Conservation (phyloP, 2,797 vertebrate species). For the Philypnodon macrostomus region DNA sequence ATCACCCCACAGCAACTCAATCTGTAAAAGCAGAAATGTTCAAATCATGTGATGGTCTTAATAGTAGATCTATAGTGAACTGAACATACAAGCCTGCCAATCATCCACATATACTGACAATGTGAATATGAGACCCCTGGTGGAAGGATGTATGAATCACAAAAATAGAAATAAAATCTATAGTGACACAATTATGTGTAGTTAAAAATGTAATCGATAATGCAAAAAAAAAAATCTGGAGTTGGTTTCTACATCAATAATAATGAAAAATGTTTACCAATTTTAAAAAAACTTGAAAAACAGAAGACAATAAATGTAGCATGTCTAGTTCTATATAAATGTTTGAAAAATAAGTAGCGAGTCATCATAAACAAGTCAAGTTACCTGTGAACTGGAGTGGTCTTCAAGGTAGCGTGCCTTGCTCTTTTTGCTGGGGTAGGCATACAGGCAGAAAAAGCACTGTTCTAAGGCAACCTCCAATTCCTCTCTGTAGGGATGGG, state of each 20-base stretch:
- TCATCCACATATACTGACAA: neutral
- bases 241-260: too few relatives aligned
- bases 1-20: constrained; percentile 91
- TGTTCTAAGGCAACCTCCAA: constrained; percentile 95
- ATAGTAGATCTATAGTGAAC: too few relatives aligned
- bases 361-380: neutral
- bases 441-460: constrained; percentile 94
- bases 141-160: constrained; percentile 42
- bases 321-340: too few relatives aligned
- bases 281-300: neutral
- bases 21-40: constrained; percentile 67
- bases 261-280: too few relatives aligned
- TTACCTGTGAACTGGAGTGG: constrained; percentile 91
- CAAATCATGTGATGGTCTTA: neutral
- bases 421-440: constrained; percentile 97
- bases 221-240: too few relatives aligned
- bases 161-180: constrained; percentile 30
- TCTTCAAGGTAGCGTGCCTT: constrained; percentile 96
- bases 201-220: neutral
- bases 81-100: too few relatives aligned
- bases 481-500: constrained; percentile 93
- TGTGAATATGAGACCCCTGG: constrained; percentile 41
- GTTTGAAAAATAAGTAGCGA: neutral
- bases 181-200: too few relatives aligned
- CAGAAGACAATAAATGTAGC: neutral